Evolutionary conservation across 2,797 vertebrate species (phyloP).

Genomic region (Coccyzus lansbergi): DNA sequence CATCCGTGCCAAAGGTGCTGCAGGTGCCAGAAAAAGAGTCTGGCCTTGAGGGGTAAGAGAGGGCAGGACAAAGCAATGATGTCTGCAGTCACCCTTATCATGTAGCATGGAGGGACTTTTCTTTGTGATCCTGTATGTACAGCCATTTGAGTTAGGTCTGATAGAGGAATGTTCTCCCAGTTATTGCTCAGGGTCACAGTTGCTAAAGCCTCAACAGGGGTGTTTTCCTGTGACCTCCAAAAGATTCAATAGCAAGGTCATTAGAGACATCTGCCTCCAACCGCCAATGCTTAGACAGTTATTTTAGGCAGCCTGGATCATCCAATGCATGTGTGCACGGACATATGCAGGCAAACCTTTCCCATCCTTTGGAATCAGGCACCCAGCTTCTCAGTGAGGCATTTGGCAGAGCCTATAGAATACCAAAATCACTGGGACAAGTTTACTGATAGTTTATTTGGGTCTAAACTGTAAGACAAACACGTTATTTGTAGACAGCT

Average conservation of each 20-base stretch:
- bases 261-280: not conserved
- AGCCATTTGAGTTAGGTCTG: not conserved
- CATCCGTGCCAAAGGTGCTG: not conserved
- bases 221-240: not conserved
- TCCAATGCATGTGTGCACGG: not conserved
- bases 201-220: not conserved
- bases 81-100: not conserved
- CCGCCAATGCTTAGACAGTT: not conserved
- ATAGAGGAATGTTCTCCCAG: not conserved
- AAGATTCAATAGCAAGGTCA: not conserved
- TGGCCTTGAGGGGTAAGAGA: not conserved
- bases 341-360: not conserved
- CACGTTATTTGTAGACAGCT: not conserved
- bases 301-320: conserved; percentile 26
- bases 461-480: not conserved
- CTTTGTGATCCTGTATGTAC: not conserved
- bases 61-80: not conserved
- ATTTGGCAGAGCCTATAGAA: not conserved
- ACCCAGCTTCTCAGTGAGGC: not conserved
- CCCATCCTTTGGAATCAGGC: not conserved
- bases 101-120: not conserved
- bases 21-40: not conserved
- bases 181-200: not conserved
- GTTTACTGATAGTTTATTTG: not conserved
- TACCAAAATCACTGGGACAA: not conserved